Conservation (phyloP, 2,113 vertebrate species). For the Callionymus lyra region DNA sequence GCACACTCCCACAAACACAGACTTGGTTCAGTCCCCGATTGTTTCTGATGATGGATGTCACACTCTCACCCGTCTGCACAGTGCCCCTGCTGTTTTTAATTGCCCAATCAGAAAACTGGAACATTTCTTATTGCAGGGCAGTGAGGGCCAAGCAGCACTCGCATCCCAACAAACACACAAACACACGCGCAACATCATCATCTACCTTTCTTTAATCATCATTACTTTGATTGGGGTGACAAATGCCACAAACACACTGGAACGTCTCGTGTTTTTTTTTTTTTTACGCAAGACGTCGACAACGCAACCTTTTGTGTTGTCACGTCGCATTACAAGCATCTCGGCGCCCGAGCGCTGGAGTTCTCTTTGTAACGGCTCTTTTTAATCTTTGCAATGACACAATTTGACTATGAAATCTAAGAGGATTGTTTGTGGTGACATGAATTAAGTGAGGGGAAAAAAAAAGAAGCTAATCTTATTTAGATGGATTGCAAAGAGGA, state of each 20-base stretch:
- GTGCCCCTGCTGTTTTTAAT: conserved; percentile 65
- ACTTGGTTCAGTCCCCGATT: conserved; percentile 44
- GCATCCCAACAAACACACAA: conserved; percentile 4
- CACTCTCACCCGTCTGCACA: conserved; percentile 56
- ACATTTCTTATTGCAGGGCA: conserved; percentile 62
- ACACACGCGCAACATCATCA: conserved; percentile 2
- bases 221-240: conserved; percentile 29
- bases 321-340: too few relatives aligned
- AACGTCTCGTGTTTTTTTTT: conserved; percentile 16
- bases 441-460: too few relatives aligned
- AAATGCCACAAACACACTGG: conserved; percentile 19
- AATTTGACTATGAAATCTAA: too few relatives aligned
- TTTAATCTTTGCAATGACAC: too few relatives aligned
- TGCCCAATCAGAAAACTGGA: conserved; percentile 62
- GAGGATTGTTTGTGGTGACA: too few relatives aligned
- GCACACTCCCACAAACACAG: conserved; percentile 15
- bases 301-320: too few relatives aligned
- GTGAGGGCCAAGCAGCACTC: conserved; percentile 44
- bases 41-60: conserved; percentile 64
- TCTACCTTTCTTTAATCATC: conserved; percentile 41
- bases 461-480: too few relatives aligned
- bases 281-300: background rate
- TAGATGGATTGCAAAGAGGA: background rate
- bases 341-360: too few relatives aligned
- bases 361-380: too few relatives aligned